Evolutionary conservation across 2,113 vertebrate species (phyloP).

Genomic region (human): DNA sequence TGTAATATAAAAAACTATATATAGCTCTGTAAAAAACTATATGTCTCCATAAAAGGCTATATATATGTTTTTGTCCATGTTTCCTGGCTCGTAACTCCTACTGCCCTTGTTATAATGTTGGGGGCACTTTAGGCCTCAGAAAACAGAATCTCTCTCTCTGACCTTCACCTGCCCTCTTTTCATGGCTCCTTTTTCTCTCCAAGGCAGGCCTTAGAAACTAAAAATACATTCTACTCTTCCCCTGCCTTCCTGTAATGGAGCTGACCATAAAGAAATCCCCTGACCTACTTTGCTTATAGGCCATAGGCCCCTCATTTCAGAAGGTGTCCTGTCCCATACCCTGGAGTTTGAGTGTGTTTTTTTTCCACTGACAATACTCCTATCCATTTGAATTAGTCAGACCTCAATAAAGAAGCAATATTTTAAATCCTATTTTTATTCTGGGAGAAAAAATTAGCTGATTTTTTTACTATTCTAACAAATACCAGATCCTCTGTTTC

Average conservation of each 20-base stretch:
- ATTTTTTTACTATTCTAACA: not conserved
- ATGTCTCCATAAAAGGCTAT: not conserved
- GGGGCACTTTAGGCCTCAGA: not conserved
- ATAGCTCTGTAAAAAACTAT: no score
- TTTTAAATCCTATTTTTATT: slow-evolving; percentile 26
- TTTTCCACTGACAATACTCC: not conserved
- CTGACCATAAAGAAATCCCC: not conserved
- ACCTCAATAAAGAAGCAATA: not conserved
- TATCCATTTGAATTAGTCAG: not conserved
- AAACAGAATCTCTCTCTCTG: not conserved
- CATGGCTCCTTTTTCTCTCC: not conserved
- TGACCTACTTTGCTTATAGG: not conserved
- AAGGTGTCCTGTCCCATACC: not conserved
- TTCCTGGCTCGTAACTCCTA: not conserved
- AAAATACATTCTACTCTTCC: not conserved
- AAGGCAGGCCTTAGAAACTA: not conserved
- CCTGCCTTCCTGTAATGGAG: not conserved
- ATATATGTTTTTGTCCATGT: not conserved
- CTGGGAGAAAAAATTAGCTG: not conserved
- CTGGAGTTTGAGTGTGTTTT: not conserved
- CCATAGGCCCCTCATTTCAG: not conserved
- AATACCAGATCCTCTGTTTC: not conserved
- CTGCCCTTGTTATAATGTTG: not conserved
- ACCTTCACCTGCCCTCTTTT: not conserved
- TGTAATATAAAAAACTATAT: not conserved